Base-by-base conservation (phyloP, 2,888 invertebrate species). In the Catocala fraxini region DNA sequence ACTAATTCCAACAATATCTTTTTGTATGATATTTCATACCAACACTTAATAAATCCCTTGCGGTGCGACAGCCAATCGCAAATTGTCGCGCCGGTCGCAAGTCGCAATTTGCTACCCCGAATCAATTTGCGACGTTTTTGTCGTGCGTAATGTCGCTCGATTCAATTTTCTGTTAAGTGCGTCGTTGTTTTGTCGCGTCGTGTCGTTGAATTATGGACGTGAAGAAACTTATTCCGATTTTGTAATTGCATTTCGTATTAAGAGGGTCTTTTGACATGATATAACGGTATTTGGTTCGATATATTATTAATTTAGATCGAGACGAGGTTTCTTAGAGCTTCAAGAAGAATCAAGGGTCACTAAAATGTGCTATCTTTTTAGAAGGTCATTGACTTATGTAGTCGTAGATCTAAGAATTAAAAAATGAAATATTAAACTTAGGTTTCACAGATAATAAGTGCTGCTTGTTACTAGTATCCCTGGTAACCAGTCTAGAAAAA, bases 101-200 rank as follows among this genome's bases (percentile, higher is more conserved):
- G n/a, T 63, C 75, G 84, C 89, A 91, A 92, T 91, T 92, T 91
- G 89, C 89, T 90, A 90, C 89, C 87, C 87, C 85, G 91, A 91
- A 91, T 92, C 91, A 92, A 92, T 92, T 91, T 91, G 89, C 87
- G 80, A 77, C 79, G 80, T 92, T 91, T 91, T 92, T 92, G 90
- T 87, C 86, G 84, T 80, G 57, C 80, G 78, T 88, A 87, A 89
- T 90, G 90, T 88, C 83, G 86, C 71, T 71, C 87, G 88, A 89
- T 89, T 91, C 88, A 90, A 92, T 91, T 68, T 72, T 77, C 75
- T 75, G 70, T 75, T 77, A 70, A 75, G 63, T 69, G 68, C 73
- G 45, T 62, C 61, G 66, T 55, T 76, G 77, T 77, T 72, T 77
- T 76, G 70, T 74, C 71, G 68, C 68, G 15, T 46, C 34, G 57